Evolutionary conservation across 2,888 invertebrate genomes (phyloP).

Genomic region (Selenia dentaria): DNA sequence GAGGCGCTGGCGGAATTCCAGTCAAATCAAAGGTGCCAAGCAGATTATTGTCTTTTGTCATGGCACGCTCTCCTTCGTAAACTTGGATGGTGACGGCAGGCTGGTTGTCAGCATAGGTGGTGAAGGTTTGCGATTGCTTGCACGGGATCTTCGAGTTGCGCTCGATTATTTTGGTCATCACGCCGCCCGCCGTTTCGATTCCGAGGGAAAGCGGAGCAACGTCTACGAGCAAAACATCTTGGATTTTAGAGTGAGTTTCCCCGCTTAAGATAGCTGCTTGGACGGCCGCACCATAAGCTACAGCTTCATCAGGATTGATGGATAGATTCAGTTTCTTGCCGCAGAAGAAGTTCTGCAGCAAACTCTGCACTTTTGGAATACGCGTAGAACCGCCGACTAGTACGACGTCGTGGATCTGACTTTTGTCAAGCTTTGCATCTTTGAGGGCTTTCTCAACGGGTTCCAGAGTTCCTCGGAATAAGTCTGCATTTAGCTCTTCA

Average conservation of each 20-base stretch:
- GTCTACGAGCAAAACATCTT: no score
- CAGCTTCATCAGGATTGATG: constrained; percentile 1
- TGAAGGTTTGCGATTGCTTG: constrained; percentile 1
- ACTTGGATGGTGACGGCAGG: no score
- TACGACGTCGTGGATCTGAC: constrained; percentile 1
- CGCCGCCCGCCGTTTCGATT: constrained; percentile 1
- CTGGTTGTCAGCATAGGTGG: constrained; percentile 1
- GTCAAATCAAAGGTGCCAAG: constrained; percentile 2
- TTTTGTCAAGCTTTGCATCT: constrained; percentile 2
- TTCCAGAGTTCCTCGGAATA: constrained; percentile 1
- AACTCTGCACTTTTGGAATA: not conserved
- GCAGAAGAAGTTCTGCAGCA: constrained; percentile 2
- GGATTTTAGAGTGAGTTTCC: not conserved
- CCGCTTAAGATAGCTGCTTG: constrained; percentile 1
- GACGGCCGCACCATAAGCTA: constrained; percentile 1
- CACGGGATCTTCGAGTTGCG: constrained; percentile 2
- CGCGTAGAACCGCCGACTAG: constrained; percentile 1
- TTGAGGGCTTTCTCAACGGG: constrained; percentile 1
- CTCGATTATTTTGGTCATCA: constrained; percentile 1
- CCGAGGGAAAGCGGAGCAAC: no score
- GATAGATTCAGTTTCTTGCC: constrained; percentile 1
- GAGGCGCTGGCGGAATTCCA: constrained; percentile 1
- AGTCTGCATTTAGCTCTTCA: not conserved
- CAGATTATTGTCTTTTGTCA: not conserved
- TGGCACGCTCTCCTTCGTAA: constrained; percentile 2